Evolutionary conservation across 2,113 vertebrate genomes (phyloP).

Genomic region (Podarcis muralis): DNA sequence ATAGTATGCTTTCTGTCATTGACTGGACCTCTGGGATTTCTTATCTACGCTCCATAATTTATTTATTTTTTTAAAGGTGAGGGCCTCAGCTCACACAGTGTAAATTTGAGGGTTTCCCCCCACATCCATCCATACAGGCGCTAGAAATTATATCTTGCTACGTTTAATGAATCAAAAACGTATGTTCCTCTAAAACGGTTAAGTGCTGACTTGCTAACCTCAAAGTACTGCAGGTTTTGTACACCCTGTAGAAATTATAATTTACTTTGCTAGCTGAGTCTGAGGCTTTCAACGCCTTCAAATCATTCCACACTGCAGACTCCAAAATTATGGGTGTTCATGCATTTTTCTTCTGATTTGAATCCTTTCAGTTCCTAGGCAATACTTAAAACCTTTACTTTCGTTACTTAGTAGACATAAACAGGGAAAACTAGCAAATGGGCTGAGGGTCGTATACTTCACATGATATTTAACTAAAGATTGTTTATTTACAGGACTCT

Average conservation of each 20-base stretch:
- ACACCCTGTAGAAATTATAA: background rate
- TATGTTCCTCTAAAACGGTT: background rate
- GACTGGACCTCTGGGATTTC: background rate
- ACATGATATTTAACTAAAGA: background rate
- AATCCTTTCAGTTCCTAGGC: conserved; percentile 5
- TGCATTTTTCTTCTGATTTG: background rate
- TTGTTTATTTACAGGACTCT: background rate
- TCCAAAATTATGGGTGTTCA: conserved; percentile 7
- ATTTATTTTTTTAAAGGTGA: background rate
- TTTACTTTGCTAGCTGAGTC: background rate
- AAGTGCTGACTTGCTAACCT: background rate
- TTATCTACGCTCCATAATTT: background rate
- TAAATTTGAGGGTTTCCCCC: background rate
- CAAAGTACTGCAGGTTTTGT: background rate
- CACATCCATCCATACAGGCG: background rate
- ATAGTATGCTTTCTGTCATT: background rate
- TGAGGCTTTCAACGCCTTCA: background rate
- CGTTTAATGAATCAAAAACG: conserved; percentile 2
- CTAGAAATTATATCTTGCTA: background rate
- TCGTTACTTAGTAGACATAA: background rate
- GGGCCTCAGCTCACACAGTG: background rate
- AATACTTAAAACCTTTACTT: background rate
- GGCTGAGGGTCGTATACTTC: background rate
- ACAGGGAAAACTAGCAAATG: background rate
- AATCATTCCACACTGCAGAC: background rate